Percentiles rank a stretch among this genome's conserved stretches.
Conservation (phyloP, 2,797 vertebrate genomes). For the Lemur catta region DNA sequence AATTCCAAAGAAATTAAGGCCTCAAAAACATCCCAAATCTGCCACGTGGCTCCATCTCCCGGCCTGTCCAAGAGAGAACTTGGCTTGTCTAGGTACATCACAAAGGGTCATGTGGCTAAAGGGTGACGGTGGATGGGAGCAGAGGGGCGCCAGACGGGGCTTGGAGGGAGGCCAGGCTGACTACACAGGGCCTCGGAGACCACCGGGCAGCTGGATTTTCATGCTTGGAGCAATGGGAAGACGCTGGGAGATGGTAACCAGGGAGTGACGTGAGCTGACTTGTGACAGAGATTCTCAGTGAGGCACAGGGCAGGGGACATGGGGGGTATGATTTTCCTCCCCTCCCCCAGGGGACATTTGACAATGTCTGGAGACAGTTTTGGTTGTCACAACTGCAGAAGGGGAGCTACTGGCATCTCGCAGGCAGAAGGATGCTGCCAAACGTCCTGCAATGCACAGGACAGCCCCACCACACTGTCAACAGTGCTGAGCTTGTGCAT, state of each 20-base stretch:
- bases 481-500: not conserved
- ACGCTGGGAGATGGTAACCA: not conserved
- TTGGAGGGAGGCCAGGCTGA: not conserved
- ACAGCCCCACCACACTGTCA: not conserved
- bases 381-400: not conserved
- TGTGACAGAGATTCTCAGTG: not conserved
- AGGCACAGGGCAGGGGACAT: not conserved
- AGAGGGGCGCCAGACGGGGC: not conserved
- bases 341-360: not conserved
- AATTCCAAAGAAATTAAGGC: not conserved
- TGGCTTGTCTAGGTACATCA: not conserved
- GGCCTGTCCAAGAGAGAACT: not conserved
- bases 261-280: not conserved
- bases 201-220: not conserved
- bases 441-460: accelerated
- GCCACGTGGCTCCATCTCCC: not conserved
- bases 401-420: not conserved
- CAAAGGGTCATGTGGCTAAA: not conserved
- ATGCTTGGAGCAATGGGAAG: not conserved
- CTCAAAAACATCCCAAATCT: not conserved
- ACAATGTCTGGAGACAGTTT: not conserved
- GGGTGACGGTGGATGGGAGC: not conserved
- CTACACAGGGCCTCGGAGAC: not conserved
- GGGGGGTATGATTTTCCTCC: not conserved
- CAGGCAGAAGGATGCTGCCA: not conserved